phyloP scores from a whole-genome alignment of 2,113 vertebrate species.

The Ellobius talpinus region DNA sequence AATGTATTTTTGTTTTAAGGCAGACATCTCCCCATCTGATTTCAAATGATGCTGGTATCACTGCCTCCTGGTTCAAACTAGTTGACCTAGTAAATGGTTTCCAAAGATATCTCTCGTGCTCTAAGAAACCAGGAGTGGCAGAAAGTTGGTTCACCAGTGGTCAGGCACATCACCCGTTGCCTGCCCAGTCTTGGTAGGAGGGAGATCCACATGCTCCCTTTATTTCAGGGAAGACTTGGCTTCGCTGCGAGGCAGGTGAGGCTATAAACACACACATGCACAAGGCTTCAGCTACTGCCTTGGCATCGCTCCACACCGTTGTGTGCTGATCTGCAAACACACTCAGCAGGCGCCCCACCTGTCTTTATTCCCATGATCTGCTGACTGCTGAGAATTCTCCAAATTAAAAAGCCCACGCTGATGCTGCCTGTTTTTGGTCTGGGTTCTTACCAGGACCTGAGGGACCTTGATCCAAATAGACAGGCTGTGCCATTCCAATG shows the following conservation, averaged over 20 bases:
- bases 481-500: background rate
- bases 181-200: background rate
- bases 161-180: background rate
- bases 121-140: background rate
- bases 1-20: background rate
- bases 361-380: background rate
- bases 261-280: background rate
- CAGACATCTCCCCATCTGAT: background rate
- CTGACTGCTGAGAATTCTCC: conserved; percentile 40
- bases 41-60: conserved; percentile 6
- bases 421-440: conserved; percentile 29
- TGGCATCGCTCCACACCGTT: background rate
- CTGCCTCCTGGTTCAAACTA: background rate
- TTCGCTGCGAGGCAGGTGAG: background rate
- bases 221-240: background rate
- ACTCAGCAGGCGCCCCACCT: background rate
- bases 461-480: conserved; percentile 21
- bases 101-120: background rate
- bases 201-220: background rate
- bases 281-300: background rate
- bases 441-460: background rate
- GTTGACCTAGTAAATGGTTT: background rate
- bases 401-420: conserved; percentile 21
- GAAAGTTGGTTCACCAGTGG: background rate
- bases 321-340: background rate